These are phyloP conservation scores for Pampusana beccarii DNA, from an alignment of 2,113 vertebrate species.

Conservation along the genomic window DNA sequence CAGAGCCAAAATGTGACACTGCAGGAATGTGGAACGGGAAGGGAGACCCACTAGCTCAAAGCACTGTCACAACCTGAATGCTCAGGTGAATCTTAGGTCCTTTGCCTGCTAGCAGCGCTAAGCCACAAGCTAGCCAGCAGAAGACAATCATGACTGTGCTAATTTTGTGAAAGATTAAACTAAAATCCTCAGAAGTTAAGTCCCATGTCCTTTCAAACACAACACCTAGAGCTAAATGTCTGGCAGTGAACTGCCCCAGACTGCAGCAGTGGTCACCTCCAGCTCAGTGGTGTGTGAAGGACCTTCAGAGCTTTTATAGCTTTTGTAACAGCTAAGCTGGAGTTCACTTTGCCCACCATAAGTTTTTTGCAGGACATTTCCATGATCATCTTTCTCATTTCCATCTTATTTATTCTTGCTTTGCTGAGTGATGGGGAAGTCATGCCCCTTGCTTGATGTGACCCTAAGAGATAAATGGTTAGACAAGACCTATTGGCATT, in stretches of 20 bases:
- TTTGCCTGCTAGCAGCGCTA: fast-evolving
- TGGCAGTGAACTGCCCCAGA: neutral
- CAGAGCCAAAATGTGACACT: neutral
- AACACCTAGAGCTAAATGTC: neutral
- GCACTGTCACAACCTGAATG: neutral
- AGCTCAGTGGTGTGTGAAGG: neutral
- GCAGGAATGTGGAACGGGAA: neutral
- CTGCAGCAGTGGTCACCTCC: neutral
- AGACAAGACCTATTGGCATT: neutral
- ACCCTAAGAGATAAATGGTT: neutral
- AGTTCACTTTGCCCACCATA: neutral
- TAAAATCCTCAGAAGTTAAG: neutral
- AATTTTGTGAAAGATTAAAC: neutral
- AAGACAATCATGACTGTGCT: neutral
- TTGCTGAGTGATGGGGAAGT: neutral
- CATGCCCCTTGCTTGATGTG: neutral
- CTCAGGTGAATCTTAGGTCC: neutral
- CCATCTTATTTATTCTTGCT: neutral
- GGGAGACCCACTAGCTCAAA: neutral
- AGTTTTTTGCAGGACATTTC: neutral
- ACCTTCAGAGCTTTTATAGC: neutral
- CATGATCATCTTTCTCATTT: neutral
- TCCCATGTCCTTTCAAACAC: neutral
- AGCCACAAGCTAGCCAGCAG: neutral
- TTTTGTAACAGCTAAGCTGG: neutral